These are phyloP conservation scores for Varanus salvator DNA, from an alignment of 2,113 vertebrate species.

Conservation along the genomic window DNA sequence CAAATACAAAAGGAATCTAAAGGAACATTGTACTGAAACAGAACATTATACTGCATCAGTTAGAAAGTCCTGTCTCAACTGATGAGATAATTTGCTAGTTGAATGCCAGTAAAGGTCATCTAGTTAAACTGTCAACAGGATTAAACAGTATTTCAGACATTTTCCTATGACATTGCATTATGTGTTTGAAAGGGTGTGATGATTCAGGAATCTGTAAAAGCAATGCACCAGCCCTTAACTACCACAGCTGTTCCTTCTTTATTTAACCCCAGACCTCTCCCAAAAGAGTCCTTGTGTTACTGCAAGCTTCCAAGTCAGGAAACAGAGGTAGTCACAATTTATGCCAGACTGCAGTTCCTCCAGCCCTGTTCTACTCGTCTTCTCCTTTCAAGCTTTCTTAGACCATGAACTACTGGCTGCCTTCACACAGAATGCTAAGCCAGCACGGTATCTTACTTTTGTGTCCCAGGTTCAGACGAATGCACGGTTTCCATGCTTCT, in stretches of 20 bases:
- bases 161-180: constrained; percentile 39
- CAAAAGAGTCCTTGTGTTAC: too few species aligned
- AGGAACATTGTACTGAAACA: constrained; percentile 45
- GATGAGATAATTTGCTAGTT: constrained; percentile 47
- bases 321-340: not conserved
- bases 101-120: constrained; percentile 62
- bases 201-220: not conserved
- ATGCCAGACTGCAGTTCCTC: not conserved
- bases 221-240: not conserved
- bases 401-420: too few species aligned
- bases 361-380: not conserved
- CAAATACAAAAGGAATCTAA: constrained; percentile 13
- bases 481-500: too few species aligned
- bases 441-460: too few species aligned
- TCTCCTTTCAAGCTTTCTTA: too few species aligned
- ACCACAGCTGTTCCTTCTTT: not conserved
- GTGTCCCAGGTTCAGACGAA: too few species aligned
- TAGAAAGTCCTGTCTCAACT: constrained; percentile 53
- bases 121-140: constrained; percentile 48
- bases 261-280: not conserved
- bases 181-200: constrained; percentile 35
- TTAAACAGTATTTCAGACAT: not conserved
- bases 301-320: not conserved
- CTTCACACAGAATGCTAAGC: too few species aligned
- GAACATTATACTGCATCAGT: constrained; percentile 41